Evolutionary conservation across 2,797 vertebrate species (phyloP).

Genomic region (Pempheris klunzingeri): DNA sequence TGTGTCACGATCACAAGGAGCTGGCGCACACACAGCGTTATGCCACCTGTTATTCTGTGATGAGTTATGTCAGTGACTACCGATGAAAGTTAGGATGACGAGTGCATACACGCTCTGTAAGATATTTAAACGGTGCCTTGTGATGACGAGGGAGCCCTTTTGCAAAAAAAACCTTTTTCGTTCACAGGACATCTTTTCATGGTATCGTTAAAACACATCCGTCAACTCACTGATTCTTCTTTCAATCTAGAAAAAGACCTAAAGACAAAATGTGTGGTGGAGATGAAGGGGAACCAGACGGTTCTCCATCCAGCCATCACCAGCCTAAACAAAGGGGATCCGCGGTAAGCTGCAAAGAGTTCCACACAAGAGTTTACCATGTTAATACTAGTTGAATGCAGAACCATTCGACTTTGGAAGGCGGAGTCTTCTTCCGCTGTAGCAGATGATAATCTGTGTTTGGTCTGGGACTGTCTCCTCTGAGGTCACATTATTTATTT

Average conservation of each 20-base stretch:
- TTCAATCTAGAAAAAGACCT: conserved; percentile 80
- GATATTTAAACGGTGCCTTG: neutral
- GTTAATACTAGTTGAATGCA: neutral
- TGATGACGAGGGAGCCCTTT: neutral
- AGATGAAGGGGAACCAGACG: conserved; percentile 86
- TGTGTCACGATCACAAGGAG: conserved; percentile 25
- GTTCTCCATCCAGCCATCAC: conserved; percentile 79
- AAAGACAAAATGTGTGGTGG: conserved; percentile 86
- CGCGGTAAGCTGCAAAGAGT: conserved; percentile 71
- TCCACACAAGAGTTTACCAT: neutral
- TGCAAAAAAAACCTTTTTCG: too few species aligned
- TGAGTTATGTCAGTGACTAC: conserved; percentile 22
- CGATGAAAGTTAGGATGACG: conserved; percentile 23
- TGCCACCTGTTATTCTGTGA: conserved; percentile 40
- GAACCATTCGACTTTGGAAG: neutral
- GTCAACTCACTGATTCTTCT: conserved; percentile 7
- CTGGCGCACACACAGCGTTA: conserved; percentile 4
- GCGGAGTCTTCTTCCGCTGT: neutral
- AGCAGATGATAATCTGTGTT: neutral
- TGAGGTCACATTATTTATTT: neutral
- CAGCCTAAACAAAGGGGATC: conserved; percentile 80
- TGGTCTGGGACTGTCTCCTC: neutral
- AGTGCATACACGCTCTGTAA: neutral
- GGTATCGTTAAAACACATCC: neutral
- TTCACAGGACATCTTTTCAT: too few species aligned